These are phyloP conservation scores for Petrocephalus sullivani DNA, from an alignment of 2,797 vertebrate species.

Conservation along the genomic window DNA sequence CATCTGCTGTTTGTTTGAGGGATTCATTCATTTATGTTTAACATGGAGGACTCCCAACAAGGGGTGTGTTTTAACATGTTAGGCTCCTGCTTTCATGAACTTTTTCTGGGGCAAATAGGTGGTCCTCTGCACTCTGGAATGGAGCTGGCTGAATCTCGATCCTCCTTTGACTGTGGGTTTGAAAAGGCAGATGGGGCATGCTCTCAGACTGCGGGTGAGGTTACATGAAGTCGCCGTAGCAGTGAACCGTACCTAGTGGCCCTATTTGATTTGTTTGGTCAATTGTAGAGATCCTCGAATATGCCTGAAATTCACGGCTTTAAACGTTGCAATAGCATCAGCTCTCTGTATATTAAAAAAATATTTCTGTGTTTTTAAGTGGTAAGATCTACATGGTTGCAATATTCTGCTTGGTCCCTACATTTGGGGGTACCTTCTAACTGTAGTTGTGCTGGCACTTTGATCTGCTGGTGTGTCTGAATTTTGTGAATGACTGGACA, in stretches of 20 bases:
- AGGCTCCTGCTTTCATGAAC: background rate
- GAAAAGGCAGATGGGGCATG: background rate
- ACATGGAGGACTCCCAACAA: background rate
- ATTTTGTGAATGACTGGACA: background rate
- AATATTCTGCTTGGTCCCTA: background rate
- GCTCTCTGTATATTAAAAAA: background rate
- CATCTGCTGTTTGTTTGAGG: background rate
- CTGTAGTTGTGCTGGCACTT: background rate
- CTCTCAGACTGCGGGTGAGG: background rate
- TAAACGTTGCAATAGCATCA: background rate
- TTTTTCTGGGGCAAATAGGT: background rate
- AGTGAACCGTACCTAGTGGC: background rate
- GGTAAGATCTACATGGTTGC: background rate
- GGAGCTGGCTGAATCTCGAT: background rate
- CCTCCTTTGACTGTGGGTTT: background rate
- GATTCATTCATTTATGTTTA: background rate
- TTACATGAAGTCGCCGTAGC: background rate
- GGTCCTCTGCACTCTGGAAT: background rate
- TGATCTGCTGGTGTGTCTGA: background rate
- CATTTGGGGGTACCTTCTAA: background rate
- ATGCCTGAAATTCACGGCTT: background rate
- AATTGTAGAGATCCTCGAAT: background rate
- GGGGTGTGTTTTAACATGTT: background rate
- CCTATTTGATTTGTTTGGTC: background rate
- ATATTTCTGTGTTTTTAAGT: background rate